Conservation (phyloP, 2,888 invertebrate species). For the Trichopria drosophilae region DNA sequence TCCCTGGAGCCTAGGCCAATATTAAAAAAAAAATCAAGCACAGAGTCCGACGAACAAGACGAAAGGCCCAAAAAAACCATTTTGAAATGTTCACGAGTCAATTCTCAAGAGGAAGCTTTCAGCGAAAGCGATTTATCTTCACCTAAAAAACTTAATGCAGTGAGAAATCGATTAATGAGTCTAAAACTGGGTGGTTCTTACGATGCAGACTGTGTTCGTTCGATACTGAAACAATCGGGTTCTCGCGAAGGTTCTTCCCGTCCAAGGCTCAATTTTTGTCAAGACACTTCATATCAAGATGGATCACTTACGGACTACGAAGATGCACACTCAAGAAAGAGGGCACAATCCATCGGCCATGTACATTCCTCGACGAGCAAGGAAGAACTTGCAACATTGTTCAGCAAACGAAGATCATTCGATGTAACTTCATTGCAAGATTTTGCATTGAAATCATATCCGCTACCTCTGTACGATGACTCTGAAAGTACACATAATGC, state of each 20-base stretch:
- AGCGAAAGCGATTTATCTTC: conserved; percentile 64
- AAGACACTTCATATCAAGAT: conserved; percentile 56
- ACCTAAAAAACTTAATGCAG: conserved; percentile 63
- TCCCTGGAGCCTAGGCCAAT: conserved; percentile 66
- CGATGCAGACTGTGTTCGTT: conserved; percentile 61
- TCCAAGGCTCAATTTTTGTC: conserved; percentile 68
- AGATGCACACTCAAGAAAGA: conserved; percentile 49
- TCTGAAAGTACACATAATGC: too few species aligned
- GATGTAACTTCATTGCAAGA: too few species aligned
- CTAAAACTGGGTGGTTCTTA: conserved; percentile 64
- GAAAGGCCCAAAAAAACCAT: conserved; percentile 77
- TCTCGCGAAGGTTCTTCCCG: conserved; percentile 66
- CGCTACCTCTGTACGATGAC: too few species aligned
- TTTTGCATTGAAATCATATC: too few species aligned
- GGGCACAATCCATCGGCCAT: conserved; percentile 52
- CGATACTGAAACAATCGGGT: conserved; percentile 68
- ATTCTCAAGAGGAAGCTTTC: conserved; percentile 67
- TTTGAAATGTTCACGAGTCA: conserved; percentile 72
- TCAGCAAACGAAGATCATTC: too few species aligned
- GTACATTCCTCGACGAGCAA: conserved; percentile 40
- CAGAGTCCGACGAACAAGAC: conserved; percentile 73
- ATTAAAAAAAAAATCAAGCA: conserved; percentile 82
- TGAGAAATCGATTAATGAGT: conserved; percentile 63
- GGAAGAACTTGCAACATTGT: too few species aligned
- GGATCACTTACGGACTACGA: conserved; percentile 61